Base-by-base conservation (phyloP, 2,797 vertebrate species). In the Pseudochirops corinnae region DNA sequence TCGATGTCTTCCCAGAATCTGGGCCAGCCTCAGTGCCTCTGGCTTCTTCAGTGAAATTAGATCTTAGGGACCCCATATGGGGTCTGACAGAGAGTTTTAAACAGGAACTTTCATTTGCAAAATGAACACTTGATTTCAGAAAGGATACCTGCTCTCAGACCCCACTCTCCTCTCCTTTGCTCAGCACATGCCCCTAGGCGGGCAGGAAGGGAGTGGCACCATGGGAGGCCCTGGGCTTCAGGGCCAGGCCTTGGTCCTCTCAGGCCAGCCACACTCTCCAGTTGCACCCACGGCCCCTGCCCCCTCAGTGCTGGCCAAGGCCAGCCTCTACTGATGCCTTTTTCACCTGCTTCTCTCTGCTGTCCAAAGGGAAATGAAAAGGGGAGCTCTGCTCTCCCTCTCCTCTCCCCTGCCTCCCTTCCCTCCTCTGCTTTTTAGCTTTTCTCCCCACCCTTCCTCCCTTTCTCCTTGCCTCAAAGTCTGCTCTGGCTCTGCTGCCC, bases 1-100 rank as follows among this genome's bases (percentile, higher is more conserved):
- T 13, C 5, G 10, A 82, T 95, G 92, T 96, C 97, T 98, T 97
- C 96, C 97, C 93, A 94, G 95, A 97, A 97, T 97, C 97, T 95
- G 97, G 95, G 96, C 95, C 93, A 94, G 95, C 91, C 97, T 97
- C 93, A 67, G 94, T 91, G 93, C 96, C 97, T 97, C 94, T 55
- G 94, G 94, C 94, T 92, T 55, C 91, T 96, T 93, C 91, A 95
- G 93, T 95, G 96, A 97, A 97, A 98, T 97, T 93, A 98, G 95
- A 97, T 96, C 92, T 95, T 93, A 93, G 94, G 94, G 82, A 55
- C 91, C 96, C 91, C 95, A 96, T 95, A 96, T 92, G 91, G 93
- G 95, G 93, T 74, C 93, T 67, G 95, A 97, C 95, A 96, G 74
- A 55, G 9, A 92, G 92, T 56, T 95, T 97, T 96, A 97, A 95